Percentiles rank a stretch among this genome's conserved stretches.
Conservation (phyloP, 2,113 vertebrate species). For the Progne subis region DNA sequence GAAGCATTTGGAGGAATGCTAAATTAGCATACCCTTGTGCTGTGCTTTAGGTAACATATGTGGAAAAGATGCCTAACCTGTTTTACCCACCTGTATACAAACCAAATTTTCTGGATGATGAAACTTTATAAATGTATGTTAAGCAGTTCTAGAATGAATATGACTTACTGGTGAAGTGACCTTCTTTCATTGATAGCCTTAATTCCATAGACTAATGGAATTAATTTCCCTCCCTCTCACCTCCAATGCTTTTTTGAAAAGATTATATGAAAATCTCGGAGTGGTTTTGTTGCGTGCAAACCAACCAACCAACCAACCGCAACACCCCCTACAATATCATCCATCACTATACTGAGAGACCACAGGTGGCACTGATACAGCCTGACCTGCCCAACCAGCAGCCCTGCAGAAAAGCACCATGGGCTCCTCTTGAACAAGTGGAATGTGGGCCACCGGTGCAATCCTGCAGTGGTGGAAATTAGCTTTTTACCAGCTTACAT, state of each 20-base stretch:
- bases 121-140: not conserved
- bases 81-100: not conserved
- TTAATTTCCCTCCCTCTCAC: not conserved
- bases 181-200: not conserved
- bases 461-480: not conserved
- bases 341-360: not conserved
- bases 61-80: not conserved
- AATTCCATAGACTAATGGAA: not conserved
- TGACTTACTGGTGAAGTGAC: not conserved
- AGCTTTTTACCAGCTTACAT: not conserved
- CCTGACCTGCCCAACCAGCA: not conserved
- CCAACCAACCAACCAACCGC: too few relatives aligned
- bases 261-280: not conserved
- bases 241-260: not conserved
- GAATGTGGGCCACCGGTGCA: not conserved
- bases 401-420: not conserved
- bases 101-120: not conserved
- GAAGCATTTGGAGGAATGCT: not conserved
- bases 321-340: not conserved
- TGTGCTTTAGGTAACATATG: not conserved
- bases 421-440: not conserved
- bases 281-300: not conserved
- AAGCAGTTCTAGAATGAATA: not conserved
- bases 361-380: not conserved
- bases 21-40: not conserved